A percentile compares a stretch with the other conserved stretches of the same genome.
Evolutionary conservation across 2,113 vertebrate genomes (phyloP).

Genomic region (Heliornis fulica): DNA sequence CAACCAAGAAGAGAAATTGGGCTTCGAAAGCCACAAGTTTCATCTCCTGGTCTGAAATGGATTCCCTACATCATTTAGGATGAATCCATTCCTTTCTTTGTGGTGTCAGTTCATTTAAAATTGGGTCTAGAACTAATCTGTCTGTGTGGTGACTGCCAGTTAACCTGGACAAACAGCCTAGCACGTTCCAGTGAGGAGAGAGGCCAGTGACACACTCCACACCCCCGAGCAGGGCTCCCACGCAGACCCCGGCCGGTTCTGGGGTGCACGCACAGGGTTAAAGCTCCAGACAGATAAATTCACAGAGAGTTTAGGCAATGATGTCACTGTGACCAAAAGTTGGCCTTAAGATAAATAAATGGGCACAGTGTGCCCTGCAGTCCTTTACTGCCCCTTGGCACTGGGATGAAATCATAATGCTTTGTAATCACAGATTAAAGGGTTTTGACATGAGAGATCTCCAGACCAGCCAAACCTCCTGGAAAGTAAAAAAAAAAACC

Average conservation of each 20-base stretch:
- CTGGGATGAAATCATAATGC: conserved; percentile 50
- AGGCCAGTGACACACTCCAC: background rate
- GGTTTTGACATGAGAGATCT: conserved; percentile 42
- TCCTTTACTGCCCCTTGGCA: conserved; percentile 18
- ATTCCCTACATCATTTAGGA: background rate
- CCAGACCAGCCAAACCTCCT: conserved; percentile 43
- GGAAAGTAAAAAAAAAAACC: background rate
- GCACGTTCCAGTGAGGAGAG: background rate
- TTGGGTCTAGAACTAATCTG: background rate
- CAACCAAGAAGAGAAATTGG: background rate
- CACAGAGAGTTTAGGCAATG: background rate
- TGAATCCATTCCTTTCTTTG: background rate
- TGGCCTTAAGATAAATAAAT: conserved; percentile 19
- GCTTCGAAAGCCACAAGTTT: background rate
- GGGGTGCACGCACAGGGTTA: background rate
- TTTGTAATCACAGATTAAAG: conserved; percentile 48
- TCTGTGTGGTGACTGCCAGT: background rate
- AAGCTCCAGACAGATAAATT: background rate
- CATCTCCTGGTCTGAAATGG: background rate
- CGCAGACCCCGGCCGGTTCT: background rate
- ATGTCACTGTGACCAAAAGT: conserved; percentile 10
- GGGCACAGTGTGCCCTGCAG: background rate
- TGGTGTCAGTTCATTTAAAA: background rate
- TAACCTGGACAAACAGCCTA: background rate
- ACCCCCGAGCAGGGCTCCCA: background rate